These are phyloP conservation scores for Tinamus guttatus DNA, from an alignment of 2,113 vertebrate genomes.

Conservation along the genomic window DNA sequence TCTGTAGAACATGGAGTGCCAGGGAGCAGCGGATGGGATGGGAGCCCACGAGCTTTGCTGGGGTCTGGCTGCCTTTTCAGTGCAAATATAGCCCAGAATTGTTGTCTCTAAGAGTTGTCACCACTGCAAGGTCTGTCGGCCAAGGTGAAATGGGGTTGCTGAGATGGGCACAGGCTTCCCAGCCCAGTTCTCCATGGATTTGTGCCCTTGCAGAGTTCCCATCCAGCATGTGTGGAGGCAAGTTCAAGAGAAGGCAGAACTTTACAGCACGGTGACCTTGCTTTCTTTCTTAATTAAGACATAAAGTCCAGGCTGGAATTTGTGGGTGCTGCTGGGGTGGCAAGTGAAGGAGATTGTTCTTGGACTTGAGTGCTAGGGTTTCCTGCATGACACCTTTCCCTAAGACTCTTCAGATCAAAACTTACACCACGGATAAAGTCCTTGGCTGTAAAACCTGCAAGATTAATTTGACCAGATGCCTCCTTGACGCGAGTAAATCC, in stretches of 20 bases:
- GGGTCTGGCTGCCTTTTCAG: neutral
- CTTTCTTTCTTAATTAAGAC: neutral
- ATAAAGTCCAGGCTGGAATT: neutral
- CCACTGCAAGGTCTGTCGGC: neutral
- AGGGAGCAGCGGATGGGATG: neutral
- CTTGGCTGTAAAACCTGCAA: neutral
- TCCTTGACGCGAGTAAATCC: neutral
- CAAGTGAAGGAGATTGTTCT: neutral
- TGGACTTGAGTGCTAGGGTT: neutral
- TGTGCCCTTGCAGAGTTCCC: neutral
- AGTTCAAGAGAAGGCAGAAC: neutral
- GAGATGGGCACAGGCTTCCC: neutral
- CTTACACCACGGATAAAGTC: neutral
- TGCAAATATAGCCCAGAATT: neutral
- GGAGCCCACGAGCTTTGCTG: neutral
- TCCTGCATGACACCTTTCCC: neutral
- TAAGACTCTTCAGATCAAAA: neutral
- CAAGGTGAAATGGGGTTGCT: neutral
- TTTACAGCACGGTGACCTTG: neutral
- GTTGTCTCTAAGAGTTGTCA: neutral
- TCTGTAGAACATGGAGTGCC: neutral
- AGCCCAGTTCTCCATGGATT: neutral
- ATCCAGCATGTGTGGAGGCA: neutral
- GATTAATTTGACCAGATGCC: neutral
- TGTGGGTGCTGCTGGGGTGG: neutral